These are phyloP conservation scores for Gymnorhina tibicen DNA, from an alignment of 2,113 vertebrate genomes.

Conservation along the genomic window DNA sequence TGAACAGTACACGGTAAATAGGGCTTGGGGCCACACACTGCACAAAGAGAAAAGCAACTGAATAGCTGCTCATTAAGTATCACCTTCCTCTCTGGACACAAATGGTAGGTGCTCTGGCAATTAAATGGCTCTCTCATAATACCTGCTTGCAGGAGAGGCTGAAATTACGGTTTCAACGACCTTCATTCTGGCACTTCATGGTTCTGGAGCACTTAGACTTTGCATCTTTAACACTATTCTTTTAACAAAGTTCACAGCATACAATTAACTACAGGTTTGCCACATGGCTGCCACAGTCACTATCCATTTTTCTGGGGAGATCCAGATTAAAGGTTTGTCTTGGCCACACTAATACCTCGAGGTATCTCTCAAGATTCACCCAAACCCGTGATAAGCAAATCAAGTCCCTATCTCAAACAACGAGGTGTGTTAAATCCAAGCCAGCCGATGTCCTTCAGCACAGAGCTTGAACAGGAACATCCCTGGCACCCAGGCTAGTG, in stretches of 20 bases:
- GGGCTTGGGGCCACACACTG: background rate
- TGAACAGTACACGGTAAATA: background rate
- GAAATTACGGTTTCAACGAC: background rate
- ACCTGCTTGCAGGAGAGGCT: background rate
- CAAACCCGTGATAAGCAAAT: background rate
- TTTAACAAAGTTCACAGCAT: background rate
- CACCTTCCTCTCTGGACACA: background rate
- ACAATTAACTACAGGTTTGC: background rate
- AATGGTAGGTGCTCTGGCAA: background rate
- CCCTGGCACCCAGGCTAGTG: accelerated
- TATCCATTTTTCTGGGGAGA: background rate
- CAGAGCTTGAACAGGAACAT: background rate
- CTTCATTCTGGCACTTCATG: background rate
- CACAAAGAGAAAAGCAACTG: background rate
- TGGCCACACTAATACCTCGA: background rate
- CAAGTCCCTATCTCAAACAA: background rate
- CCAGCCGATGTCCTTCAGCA: background rate
- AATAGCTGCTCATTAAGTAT: background rate
- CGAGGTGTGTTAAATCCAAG: background rate
- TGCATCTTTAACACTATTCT: background rate
- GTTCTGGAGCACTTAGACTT: background rate
- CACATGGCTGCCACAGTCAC: background rate
- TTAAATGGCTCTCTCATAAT: background rate
- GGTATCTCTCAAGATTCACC: background rate
- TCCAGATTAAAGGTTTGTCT: background rate